These are phyloP conservation scores for Microchrysa polita DNA, from an alignment of 2,888 invertebrate species.

Conservation along the genomic window DNA sequence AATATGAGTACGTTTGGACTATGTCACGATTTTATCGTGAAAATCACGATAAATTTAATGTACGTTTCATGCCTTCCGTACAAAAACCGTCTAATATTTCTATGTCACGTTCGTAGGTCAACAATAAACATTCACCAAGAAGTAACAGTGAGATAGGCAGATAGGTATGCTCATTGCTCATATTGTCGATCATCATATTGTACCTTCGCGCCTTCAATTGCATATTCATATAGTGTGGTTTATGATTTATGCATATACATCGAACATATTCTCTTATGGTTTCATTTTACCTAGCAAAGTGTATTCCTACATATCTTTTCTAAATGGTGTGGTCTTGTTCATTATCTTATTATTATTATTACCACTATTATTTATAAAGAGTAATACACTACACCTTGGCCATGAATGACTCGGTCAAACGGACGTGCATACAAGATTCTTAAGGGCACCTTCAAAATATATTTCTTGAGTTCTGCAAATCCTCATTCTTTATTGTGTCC, in stretches of 20 bases:
- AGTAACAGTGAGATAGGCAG: too few species aligned
- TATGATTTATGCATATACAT: not conserved
- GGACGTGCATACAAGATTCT: not conserved
- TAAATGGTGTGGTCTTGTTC: too few species aligned
- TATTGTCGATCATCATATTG: constrained; percentile 7
- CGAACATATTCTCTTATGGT: too few species aligned
- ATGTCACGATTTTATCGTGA: not conserved
- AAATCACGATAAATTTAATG: not conserved
- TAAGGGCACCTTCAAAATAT: not conserved
- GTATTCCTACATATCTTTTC: too few species aligned
- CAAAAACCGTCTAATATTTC: not conserved
- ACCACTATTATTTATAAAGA: too few species aligned
- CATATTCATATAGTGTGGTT: too few species aligned
- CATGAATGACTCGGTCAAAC: too few species aligned
- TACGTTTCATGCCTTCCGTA: not conserved
- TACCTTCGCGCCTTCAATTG: constrained; percentile 2
- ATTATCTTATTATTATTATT: too few species aligned
- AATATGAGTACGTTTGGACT: too few species aligned
- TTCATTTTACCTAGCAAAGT: too few species aligned
- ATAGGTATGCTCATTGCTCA: too few species aligned
- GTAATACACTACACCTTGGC: constrained; percentile 2
- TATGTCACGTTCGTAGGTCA: not conserved
- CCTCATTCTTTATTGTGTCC: not conserved
- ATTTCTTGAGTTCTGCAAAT: not conserved
- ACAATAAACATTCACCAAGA: not conserved